Conservation (phyloP, 2,797 vertebrate genomes). For the Nyctibius grandis region DNA sequence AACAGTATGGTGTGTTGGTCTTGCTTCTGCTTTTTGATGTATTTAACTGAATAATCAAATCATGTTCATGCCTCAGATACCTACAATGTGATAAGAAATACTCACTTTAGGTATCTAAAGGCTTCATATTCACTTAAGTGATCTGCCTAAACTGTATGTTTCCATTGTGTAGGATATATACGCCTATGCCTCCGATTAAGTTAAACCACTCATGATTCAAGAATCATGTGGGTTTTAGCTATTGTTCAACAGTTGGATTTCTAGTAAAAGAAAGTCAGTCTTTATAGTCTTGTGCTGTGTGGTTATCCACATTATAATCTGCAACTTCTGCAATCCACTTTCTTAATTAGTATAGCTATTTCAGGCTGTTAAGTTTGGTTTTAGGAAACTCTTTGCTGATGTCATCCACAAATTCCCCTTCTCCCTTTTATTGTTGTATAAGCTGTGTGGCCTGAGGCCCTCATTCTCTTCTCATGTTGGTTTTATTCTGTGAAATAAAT, state of each 20-base stretch:
- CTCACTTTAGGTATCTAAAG: neutral
- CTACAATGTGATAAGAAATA: neutral
- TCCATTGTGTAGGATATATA: neutral
- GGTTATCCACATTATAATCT: neutral
- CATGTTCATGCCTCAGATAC: neutral
- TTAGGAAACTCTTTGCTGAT: neutral
- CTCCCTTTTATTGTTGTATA: neutral
- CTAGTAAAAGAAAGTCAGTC: neutral
- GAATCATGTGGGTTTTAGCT: neutral
- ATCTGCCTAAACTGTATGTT: neutral
- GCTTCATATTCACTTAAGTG: neutral
- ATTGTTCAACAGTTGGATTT: neutral
- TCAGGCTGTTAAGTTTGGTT: neutral
- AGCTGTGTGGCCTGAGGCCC: neutral
- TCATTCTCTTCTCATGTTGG: neutral
- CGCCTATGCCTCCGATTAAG: neutral
- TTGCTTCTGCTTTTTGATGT: conserved; percentile 18
- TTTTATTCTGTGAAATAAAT: conserved; percentile 36
- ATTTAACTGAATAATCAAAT: conserved; percentile 53
- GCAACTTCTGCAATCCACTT: neutral
- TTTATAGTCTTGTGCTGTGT: neutral
- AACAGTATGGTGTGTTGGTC: neutral
- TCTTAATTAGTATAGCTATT: conserved; percentile 7
- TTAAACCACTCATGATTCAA: conserved; percentile 10
- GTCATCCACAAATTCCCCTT: neutral